phyloP scores from a whole-genome alignment of 2,797 vertebrate species.

The Okamejei kenojei region DNA sequence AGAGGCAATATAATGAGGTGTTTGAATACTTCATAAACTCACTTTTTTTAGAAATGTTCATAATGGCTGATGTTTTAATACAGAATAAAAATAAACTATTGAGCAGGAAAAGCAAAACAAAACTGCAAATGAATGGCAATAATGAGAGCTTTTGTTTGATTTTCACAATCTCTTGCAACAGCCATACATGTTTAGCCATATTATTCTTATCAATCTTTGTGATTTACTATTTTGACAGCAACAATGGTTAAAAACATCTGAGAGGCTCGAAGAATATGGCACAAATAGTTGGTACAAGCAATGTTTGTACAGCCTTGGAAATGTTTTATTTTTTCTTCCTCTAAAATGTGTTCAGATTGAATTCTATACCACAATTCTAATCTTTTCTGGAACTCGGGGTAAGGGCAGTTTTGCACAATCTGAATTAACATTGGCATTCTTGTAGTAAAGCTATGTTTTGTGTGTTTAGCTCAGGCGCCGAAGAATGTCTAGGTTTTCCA shows the following conservation, averaged over 20 bases:
- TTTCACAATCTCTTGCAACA: neutral
- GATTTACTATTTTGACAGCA: too few species aligned
- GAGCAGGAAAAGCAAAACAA: neutral
- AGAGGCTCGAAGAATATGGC: neutral
- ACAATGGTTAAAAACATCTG: neutral
- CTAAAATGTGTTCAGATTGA: neutral
- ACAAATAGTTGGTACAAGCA: neutral
- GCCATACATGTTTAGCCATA: neutral
- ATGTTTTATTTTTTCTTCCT: neutral
- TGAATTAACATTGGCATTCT: neutral
- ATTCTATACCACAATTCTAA: neutral
- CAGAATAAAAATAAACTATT: conserved; percentile 27
- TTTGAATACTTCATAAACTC: conserved; percentile 33
- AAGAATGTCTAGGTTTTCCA: neutral
- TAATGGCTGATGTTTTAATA: conserved; percentile 29
- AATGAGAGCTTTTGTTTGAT: neutral
- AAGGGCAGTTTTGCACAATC: neutral
- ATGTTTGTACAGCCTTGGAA: neutral
- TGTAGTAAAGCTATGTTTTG: neutral
- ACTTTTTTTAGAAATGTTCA: conserved; percentile 33
- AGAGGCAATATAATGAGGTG: conserved; percentile 44
- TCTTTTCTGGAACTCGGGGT: neutral
- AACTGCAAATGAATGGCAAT: neutral
- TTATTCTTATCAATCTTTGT: neutral
- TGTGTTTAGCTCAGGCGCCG: neutral